Percentiles rank a stretch among this genome's conserved stretches.
These are phyloP conservation scores for Stenoptilia bipunctidactyla DNA, from an alignment of 2,888 invertebrate genomes.

Conservation along the genomic window DNA sequence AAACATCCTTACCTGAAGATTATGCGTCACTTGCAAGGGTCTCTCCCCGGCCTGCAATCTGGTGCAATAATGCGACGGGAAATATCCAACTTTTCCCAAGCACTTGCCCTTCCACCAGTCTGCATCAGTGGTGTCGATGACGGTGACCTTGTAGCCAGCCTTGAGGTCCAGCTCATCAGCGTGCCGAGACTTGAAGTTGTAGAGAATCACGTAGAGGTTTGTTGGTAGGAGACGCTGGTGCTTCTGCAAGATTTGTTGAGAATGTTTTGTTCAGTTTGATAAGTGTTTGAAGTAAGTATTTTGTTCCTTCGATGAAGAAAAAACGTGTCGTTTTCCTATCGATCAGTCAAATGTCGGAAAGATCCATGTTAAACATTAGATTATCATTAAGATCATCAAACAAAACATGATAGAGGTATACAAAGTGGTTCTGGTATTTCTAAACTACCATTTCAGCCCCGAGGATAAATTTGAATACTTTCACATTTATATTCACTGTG, in stretches of 20 bases:
- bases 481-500: too few relatives aligned
- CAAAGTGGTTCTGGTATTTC: too few relatives aligned
- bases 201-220: constrained; percentile 93
- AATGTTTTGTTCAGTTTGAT: too few relatives aligned
- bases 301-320: too few relatives aligned
- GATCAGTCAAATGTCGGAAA: too few relatives aligned
- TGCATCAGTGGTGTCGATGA: constrained; percentile 93
- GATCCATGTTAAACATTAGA: too few relatives aligned
- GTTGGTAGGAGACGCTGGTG: constrained; percentile 88
- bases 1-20: constrained; percentile 55
- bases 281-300: too few relatives aligned
- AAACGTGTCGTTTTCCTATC: too few relatives aligned
- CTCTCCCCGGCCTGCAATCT: constrained; percentile 91
- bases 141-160: constrained; percentile 91
- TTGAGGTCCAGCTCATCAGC: constrained; percentile 94
- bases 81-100: constrained; percentile 90
- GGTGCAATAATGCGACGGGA: constrained; percentile 95
- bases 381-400: too few relatives aligned
- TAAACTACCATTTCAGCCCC: too few relatives aligned
- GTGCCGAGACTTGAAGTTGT: constrained; percentile 95
- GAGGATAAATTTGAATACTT: too few relatives aligned
- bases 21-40: constrained; percentile 84
- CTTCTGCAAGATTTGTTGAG: constrained; percentile 74
- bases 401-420: too few relatives aligned
- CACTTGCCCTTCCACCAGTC: constrained; percentile 99